A percentile compares a stretch with the other conserved stretches of the same genome.
Conservation (phyloP, 2,113 vertebrate genomes). For the Acrocephalus kingi region DNA sequence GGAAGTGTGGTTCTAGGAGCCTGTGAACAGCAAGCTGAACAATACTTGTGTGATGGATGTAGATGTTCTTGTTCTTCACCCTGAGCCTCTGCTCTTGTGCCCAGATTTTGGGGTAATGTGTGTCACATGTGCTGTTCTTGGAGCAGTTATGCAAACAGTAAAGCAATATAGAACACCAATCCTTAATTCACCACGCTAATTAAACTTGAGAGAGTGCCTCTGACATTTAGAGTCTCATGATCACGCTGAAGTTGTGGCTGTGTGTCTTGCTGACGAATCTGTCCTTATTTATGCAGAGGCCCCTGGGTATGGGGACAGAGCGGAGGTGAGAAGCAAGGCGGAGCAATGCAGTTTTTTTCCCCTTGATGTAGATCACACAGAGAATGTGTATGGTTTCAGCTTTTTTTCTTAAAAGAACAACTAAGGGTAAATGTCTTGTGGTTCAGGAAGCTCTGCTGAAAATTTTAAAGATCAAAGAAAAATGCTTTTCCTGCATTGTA, state of each 20-base stretch:
- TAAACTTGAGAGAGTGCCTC: conserved; percentile 3
- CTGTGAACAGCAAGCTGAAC: background rate
- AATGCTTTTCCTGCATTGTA: background rate
- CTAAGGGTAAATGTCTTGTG: background rate
- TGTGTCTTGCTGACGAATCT: background rate
- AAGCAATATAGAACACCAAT: background rate
- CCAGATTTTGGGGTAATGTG: background rate
- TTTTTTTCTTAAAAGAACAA: background rate
- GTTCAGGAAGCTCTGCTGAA: background rate
- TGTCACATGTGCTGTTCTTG: background rate
- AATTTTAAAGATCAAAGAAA: background rate
- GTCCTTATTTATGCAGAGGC: background rate
- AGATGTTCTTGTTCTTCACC: background rate
- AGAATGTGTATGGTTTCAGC: background rate
- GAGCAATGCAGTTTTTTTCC: background rate
- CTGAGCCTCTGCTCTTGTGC: background rate
- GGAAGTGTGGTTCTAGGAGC: background rate
- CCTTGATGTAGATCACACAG: background rate
- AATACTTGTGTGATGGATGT: background rate
- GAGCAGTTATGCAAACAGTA: conserved; percentile 30
- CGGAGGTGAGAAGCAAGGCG: background rate
- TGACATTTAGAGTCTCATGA: conserved; percentile 47
- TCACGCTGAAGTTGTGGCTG: background rate
- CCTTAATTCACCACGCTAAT: conserved; percentile 31
- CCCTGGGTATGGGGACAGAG: background rate